Conservation (phyloP, 2,888 invertebrate genomes). For the Machimus rusticus region DNA sequence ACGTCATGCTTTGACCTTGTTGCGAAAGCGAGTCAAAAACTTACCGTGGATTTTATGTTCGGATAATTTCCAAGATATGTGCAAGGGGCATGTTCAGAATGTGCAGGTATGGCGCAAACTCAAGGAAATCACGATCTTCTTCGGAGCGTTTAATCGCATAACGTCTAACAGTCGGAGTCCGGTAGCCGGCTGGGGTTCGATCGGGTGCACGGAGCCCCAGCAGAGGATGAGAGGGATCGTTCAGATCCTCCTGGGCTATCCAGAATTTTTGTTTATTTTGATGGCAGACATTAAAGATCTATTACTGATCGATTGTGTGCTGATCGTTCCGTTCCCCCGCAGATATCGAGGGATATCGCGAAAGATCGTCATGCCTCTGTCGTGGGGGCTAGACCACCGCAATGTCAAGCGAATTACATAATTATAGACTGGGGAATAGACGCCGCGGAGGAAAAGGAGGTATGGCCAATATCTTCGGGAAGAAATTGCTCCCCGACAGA, state of each 20-base stretch:
- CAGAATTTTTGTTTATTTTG: constrained; percentile 39
- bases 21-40: constrained; percentile 19
- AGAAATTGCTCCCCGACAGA: constrained; percentile 37
- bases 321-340: constrained; percentile 18
- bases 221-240: not conserved
- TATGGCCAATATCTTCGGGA: constrained; percentile 12
- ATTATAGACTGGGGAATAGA: constrained; percentile 38
- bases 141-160: constrained; percentile 31
- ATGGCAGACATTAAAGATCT: constrained; percentile 37
- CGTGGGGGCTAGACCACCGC: constrained; percentile 42
- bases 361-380: constrained; percentile 12
- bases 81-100: not conserved
- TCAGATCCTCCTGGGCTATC: not conserved
- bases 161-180: constrained; percentile 7
- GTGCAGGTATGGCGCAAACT: constrained; percentile 17
- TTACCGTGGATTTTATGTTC: not conserved
- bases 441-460: constrained; percentile 23
- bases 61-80: not conserved
- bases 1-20: constrained; percentile 26
- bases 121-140: constrained; percentile 38
- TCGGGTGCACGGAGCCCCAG: not conserved
- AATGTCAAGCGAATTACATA: constrained; percentile 46
- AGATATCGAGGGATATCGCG: not conserved
- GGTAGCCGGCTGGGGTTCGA: not conserved
- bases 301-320: constrained; percentile 42